A percentile compares a stretch with the other conserved stretches of the same genome.
Conservation (phyloP, 2,113 vertebrate species). For the Indicator indicator region DNA sequence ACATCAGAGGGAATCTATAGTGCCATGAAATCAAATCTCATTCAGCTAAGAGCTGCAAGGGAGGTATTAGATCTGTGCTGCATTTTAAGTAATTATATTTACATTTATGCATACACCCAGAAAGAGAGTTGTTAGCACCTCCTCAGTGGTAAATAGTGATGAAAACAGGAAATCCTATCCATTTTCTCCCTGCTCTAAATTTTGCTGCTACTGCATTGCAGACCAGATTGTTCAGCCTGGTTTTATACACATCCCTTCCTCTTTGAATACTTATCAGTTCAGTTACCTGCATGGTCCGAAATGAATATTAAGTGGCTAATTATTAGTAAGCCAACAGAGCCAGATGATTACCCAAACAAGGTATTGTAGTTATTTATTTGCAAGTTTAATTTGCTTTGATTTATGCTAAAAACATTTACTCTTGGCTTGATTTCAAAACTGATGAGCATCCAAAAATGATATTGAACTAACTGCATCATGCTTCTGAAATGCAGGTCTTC, state of each 20-base stretch:
- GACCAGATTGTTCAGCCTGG: background rate
- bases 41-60: background rate
- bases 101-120: background rate
- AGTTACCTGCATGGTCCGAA: conserved; percentile 36
- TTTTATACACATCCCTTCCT: background rate
- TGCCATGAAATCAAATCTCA: background rate
- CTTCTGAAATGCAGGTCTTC: background rate
- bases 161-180: background rate
- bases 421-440: conserved; percentile 8
- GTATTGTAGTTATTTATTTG: conserved; percentile 12
- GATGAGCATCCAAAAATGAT: background rate
- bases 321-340: background rate
- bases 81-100: background rate
- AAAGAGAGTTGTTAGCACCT: background rate
- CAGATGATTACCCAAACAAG: conserved; percentile 7
- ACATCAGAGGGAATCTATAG: background rate
- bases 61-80: background rate
- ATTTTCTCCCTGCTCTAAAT: background rate
- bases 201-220: background rate
- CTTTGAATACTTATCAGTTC: background rate
- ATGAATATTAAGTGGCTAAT: background rate
- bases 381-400: conserved; percentile 20
- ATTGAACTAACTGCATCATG: background rate
- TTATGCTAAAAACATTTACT: conserved; percentile 27
- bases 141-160: background rate